phyloP scores from a whole-genome alignment of 2,113 vertebrate genomes.

The Microtus pennsylvanicus region DNA sequence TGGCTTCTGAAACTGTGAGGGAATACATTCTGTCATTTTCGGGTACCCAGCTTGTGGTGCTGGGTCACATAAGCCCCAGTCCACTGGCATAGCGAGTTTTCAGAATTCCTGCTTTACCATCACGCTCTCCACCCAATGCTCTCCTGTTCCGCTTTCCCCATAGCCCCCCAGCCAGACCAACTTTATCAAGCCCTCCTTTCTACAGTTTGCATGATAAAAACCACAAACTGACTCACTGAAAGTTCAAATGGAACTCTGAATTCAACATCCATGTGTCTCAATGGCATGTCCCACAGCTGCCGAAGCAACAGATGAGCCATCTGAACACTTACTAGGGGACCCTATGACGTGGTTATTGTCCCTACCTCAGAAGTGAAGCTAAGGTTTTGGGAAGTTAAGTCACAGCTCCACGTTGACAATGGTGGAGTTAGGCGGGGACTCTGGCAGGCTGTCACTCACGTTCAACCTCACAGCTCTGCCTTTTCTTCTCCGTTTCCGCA shows the following conservation, averaged over 20 bases:
- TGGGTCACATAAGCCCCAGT: neutral
- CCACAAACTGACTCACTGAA: neutral
- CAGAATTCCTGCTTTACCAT: too few relatives aligned
- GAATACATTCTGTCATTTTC: neutral
- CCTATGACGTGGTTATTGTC: neutral
- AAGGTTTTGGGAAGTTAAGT: neutral
- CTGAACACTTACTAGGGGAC: too few relatives aligned
- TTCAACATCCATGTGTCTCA: neutral
- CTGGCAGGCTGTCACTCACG: too few relatives aligned
- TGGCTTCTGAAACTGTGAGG: neutral
- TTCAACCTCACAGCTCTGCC: fast-evolving
- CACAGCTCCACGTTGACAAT: neutral
- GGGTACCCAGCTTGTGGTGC: neutral
- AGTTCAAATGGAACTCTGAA: neutral
- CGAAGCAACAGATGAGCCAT: neutral
- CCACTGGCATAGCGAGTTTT: neutral
- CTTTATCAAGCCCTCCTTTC: neutral
- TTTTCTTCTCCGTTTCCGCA: neutral
- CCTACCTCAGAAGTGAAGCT: neutral
- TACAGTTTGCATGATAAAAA: neutral
- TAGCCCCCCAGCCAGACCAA: fast-evolving
- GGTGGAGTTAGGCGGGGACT: neutral
- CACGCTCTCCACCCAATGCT: too few relatives aligned
- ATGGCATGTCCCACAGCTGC: neutral
- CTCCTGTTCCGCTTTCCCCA: fast-evolving